A percentile compares a stretch with the other conserved stretches of the same genome.
Conservation (phyloP, 2,113 vertebrate genomes). For the Vulpes ferrilata region DNA sequence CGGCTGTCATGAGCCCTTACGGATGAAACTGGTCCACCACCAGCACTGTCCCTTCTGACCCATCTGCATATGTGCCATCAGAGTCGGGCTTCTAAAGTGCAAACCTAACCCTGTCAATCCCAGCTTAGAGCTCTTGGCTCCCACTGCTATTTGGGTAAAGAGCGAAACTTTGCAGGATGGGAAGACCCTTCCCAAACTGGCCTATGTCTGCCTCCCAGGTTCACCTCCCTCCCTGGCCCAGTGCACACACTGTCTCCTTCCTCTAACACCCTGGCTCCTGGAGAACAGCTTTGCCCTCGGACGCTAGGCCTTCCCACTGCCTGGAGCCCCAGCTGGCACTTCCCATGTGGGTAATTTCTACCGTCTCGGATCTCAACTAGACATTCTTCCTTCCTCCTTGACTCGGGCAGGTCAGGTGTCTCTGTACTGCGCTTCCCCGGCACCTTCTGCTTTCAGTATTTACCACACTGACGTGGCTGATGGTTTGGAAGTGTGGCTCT, state of each 20-base stretch:
- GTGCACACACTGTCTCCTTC: fast-evolving
- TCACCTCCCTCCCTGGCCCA: background rate
- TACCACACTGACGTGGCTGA: no score
- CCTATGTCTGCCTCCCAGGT: background rate
- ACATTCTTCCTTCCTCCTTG: background rate
- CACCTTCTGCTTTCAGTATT: background rate
- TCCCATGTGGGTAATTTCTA: fast-evolving
- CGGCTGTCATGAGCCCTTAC: fast-evolving
- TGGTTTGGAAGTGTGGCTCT: background rate
- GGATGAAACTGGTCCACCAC: no score
- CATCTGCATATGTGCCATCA: background rate
- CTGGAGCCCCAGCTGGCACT: background rate
- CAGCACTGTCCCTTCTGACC: background rate
- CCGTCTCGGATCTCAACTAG: background rate
- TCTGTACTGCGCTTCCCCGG: fast-evolving
- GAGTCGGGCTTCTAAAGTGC: background rate
- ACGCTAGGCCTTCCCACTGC: background rate
- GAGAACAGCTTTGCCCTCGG: background rate
- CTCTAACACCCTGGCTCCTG: no score
- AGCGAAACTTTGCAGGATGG: background rate
- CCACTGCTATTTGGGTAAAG: background rate
- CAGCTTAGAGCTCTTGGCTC: background rate
- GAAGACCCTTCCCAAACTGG: background rate
- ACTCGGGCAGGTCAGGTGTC: fast-evolving
- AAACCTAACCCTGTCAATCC: background rate